Percentiles rank a stretch among this genome's conserved stretches.
Evolutionary conservation across 2,888 invertebrate genomes (phyloP).

Genomic region (Tetramorium bicarinatum): DNA sequence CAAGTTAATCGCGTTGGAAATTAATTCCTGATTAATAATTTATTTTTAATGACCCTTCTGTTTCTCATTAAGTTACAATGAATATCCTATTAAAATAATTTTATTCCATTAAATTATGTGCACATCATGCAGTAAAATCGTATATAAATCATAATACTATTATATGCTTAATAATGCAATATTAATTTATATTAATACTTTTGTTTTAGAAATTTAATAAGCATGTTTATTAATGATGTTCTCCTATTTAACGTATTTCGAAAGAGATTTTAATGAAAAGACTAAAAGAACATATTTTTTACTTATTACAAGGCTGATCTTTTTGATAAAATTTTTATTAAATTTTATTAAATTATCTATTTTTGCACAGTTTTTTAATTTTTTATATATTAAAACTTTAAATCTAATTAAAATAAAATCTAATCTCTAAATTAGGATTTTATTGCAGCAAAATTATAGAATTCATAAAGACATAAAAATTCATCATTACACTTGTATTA

Average conservation of each 20-base stretch:
- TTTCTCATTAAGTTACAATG: conserved; percentile 8
- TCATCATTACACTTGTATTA: not conserved
- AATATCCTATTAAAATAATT: conserved; percentile 28
- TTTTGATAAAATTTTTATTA: not conserved
- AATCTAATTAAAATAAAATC: not conserved
- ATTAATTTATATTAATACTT: conserved; percentile 20
- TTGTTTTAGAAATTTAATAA: conserved; percentile 9
- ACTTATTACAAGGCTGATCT: not conserved
- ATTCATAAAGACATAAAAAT: not conserved
- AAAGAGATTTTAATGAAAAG: not conserved
- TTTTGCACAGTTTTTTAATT: not conserved
- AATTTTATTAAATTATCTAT: not conserved
- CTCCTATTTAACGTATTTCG: not conserved
- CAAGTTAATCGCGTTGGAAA: conserved; percentile 10
- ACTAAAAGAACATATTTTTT: not conserved
- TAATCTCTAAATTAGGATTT: not conserved
- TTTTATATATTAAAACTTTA: not conserved
- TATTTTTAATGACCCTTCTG: not conserved
- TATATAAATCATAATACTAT: conserved; percentile 12
- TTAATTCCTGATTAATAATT: not conserved
- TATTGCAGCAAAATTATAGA: not conserved
- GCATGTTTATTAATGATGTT: not conserved
- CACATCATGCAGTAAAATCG: not conserved
- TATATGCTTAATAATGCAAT: not conserved
- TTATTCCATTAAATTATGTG: not conserved